Base-by-base conservation (phyloP, 2,113 vertebrate genomes). In the Lathamus discolor region DNA sequence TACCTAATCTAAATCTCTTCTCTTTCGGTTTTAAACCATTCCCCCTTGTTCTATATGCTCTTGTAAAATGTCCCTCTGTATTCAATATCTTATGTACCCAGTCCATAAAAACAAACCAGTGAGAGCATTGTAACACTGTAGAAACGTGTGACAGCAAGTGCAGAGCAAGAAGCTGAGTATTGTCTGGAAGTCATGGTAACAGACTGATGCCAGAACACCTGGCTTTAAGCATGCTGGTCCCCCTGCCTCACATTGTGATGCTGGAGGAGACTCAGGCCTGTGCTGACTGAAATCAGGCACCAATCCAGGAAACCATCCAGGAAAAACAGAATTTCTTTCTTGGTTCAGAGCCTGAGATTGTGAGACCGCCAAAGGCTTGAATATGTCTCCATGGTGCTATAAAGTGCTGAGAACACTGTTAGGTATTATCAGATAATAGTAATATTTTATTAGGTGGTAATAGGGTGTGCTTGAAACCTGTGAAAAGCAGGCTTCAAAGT, bases 231-330 rank as follows among this genome's bases (percentile, higher is more conserved):
- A 1, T 11, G 4, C 25, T 74, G 29, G 22, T 95, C 11, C 35
- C n/a, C 11, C 11, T 0, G 0, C 2, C 15, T 79, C 41, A 25
- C 13, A 17, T 29, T 6, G 1, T 0, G 3, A 31, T 55, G 22
- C 72, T 66, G 54, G 23, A 28, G 8, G 31, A 82, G 35, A 13
- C 23, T 80, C n/a, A 41, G 44, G 33, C n/a, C 24, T 80, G 43
- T 51, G 13, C 12, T 51, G 29, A 9, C 55, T 92, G 61, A 80
- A 90, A 83, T 78, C n/a, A 80, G 44, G 13, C 82, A 59, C 63
- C 57, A 64, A 6, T 19, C 59, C 73, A 84, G 77, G 55, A 93
- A 88, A 39, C 4, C 31, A 54, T 12, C 63, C 43, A 68, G 19
- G 31, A 64, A 74, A 64, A 82, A 31, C 46, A 0, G 5, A 72